phyloP scores from a whole-genome alignment of 1,140 invertebrate genomes.

The Bombus affinis region DNA sequence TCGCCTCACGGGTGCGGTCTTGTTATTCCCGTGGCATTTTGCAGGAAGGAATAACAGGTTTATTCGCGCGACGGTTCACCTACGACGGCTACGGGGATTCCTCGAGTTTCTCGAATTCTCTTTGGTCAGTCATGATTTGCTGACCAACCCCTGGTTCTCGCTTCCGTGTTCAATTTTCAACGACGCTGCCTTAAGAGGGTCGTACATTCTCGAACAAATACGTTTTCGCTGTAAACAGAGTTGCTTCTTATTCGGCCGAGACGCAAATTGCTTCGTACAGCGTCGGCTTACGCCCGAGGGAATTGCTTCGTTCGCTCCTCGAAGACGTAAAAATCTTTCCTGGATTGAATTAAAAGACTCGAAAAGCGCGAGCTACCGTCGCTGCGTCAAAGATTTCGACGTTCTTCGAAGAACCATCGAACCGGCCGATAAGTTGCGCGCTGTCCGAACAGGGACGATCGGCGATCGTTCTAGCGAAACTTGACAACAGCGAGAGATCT shows the following conservation, averaged over 20 bases:
- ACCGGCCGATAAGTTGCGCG: not conserved
- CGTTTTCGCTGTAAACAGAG: not conserved
- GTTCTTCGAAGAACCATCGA: not conserved
- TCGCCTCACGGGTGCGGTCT: not conserved
- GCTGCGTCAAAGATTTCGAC: not conserved
- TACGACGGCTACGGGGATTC: conserved; percentile 41
- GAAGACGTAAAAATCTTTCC: not conserved
- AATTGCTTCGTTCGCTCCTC: not conserved
- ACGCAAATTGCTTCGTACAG: not conserved
- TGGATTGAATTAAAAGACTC: no score
- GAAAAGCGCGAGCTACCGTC: no score
- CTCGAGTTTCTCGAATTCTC: conserved; percentile 63
- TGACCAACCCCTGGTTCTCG: conserved; percentile 35
- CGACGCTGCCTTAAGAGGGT: not conserved
- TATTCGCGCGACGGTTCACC: conserved; percentile 32
- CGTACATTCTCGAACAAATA: conserved; percentile 26
- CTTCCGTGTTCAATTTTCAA: conserved; percentile 20
- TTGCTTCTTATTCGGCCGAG: not conserved
- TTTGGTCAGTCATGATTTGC: conserved; percentile 57
- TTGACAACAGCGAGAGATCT: conserved; percentile 44
- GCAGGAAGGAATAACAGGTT: conserved; percentile 56
- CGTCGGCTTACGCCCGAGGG: not conserved
- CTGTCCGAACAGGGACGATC: not conserved
- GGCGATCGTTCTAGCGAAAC: conserved; percentile 17
- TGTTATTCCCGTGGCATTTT: conserved; percentile 50